A percentile compares a stretch with the other conserved stretches of the same genome.
phyloP scores from a whole-genome alignment of 2,113 vertebrate genomes.

The Dipodomys stephensi region DNA sequence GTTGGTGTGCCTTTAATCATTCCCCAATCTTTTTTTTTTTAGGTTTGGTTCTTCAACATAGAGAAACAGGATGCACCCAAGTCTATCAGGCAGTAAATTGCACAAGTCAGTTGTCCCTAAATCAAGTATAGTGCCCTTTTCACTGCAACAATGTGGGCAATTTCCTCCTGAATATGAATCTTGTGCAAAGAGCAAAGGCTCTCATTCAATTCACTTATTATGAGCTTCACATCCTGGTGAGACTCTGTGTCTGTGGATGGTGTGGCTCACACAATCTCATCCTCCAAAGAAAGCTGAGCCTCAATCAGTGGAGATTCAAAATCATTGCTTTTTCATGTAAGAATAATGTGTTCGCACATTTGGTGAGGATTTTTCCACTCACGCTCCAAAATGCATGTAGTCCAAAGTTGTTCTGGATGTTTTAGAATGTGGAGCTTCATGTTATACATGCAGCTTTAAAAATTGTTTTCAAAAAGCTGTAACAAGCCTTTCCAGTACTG shows the following conservation, averaged over 20 bases:
- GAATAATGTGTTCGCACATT: neutral
- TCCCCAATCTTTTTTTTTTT: neutral
- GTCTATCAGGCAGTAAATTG: neutral
- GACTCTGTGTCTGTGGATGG: fast-evolving
- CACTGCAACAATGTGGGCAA: fast-evolving
- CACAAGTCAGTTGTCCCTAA: neutral
- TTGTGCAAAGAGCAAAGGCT: neutral
- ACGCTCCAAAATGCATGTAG: neutral
- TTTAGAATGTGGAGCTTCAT: neutral
- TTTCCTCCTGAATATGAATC: neutral
- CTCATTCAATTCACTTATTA: neutral
- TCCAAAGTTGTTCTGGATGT: neutral
- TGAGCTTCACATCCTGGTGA: neutral
- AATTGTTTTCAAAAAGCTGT: conserved; percentile 57
- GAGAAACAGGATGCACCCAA: neutral
- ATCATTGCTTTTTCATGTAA: neutral
- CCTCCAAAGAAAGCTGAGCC: neutral
- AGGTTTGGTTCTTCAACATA: neutral
- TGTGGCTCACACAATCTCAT: neutral
- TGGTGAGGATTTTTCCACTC: neutral
- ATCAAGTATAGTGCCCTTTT: neutral
- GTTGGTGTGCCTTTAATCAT: neutral
- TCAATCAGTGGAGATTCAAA: neutral
- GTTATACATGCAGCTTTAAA: neutral
- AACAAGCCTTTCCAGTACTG: conserved; percentile 53